Base-by-base conservation (phyloP, 2,797 vertebrate genomes). In the Acridotheres tristis region DNA sequence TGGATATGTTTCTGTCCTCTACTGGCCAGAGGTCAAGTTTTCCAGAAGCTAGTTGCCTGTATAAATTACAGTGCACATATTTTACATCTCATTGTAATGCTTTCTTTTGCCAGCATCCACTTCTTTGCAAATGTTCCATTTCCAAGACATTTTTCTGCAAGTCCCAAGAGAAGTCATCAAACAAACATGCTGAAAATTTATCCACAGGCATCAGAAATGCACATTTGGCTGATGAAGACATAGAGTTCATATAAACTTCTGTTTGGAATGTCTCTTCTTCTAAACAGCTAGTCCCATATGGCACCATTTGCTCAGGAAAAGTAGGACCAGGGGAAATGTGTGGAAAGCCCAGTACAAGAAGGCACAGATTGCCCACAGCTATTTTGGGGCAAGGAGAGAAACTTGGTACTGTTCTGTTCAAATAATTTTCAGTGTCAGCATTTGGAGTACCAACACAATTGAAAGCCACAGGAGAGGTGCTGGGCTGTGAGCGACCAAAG, bases 11-110 rank as follows among this genome's bases (percentile, higher is more conserved):
- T 95, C 86, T 89, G 92, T 93, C 84, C 78, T 94, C 84, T 77
- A 4, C 90, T 88, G 67, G 93, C 61, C 94, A 95, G 84, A 95
- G 92, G 94, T 95, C 95, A 97, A 82, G 50, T 79, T 88, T 92
- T 93, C 93, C 96, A 95, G 93, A 97, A 96, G 93, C 77, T 95
- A 92, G 80, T 89, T 95, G 95, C 95, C 92, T 95, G 59, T 93
- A 89, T 73, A 94, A 96, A 97, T 96, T 95, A 95, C 34, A 71
- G 86, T 68, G 63, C 90, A 90, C 90, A 89, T 96, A 94, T 94
- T 95, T 96, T 89, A 95, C 74, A 71, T 95, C 86, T 87, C 68
- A 92, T 87, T 97, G 93, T 82, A 89, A 93, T 71, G 80, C 38
- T 82, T 93, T 82, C 78, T 95, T 90, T 85, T 92, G 94, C 92